Conservation (phyloP, 2,113 vertebrate species). For the Eurypyga helias region DNA sequence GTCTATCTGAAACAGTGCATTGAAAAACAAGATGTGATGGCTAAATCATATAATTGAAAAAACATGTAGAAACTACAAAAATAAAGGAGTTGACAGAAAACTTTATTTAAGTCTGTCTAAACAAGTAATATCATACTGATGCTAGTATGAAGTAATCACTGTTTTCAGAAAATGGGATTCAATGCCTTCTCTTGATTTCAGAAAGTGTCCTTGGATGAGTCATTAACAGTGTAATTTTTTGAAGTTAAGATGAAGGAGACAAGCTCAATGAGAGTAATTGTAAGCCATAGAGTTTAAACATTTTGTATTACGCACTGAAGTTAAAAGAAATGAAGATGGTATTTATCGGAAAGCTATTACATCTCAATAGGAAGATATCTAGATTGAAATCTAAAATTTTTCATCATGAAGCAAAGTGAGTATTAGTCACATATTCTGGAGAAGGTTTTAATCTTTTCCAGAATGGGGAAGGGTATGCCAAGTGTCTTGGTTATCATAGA, state of each 20-base stretch:
- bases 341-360: neutral
- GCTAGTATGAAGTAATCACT: slow-evolving; percentile 24
- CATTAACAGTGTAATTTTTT: neutral
- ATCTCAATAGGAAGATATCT: neutral
- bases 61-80: neutral
- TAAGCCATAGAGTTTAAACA: neutral
- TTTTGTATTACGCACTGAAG: neutral
- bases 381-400: neutral
- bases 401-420: neutral
- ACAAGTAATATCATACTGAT: neutral
- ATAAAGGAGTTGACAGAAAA: slow-evolving; percentile 21
- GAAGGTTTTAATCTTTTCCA: neutral
- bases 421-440: neutral
- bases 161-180: slow-evolving; percentile 17
- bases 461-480: neutral
- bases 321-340: neutral
- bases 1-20: neutral
- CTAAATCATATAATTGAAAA: neutral
- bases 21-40: neutral
- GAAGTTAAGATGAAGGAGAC: neutral
- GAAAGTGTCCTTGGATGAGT: neutral
- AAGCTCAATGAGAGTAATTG: neutral
- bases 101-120: neutral
- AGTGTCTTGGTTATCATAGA: neutral
- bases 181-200: neutral